Evolutionary conservation across 2,797 vertebrate species (phyloP).

Genomic region (Dendrocincla fuliginosa): DNA sequence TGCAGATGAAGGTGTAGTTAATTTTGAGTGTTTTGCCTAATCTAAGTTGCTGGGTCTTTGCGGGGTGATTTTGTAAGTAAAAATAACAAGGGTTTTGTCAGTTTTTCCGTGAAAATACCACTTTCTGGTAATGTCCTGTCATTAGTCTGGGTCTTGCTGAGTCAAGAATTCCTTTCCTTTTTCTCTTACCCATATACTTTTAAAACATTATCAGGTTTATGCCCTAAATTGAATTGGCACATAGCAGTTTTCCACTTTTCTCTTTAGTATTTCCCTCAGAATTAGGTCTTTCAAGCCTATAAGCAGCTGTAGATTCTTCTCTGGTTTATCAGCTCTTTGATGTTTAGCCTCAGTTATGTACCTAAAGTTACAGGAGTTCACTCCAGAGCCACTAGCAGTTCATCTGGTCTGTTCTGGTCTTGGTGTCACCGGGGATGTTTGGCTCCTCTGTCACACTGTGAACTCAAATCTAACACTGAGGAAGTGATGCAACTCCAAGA

Average conservation of each 20-base stretch:
- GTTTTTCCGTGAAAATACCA: not conserved
- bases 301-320: not conserved
- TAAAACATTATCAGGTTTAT: not conserved
- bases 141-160: not conserved
- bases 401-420: not conserved
- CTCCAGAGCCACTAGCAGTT: not conserved
- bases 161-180: not conserved
- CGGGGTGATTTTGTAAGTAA: not conserved
- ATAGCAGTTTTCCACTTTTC: not conserved
- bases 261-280: not conserved
- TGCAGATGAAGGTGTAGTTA: not conserved
- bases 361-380: not conserved
- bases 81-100: not conserved
- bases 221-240: not conserved
- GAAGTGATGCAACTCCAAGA: not conserved
- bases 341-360: not conserved
- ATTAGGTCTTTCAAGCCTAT: not conserved
- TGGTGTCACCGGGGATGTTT: not conserved
- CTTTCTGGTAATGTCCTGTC: not conserved
- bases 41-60: not conserved
- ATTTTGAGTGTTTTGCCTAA: not conserved
- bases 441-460: not conserved
- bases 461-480: not conserved
- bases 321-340: not conserved
- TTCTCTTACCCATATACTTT: not conserved